Conservation (phyloP, 2,797 vertebrate genomes). For the Ciconia nigra region DNA sequence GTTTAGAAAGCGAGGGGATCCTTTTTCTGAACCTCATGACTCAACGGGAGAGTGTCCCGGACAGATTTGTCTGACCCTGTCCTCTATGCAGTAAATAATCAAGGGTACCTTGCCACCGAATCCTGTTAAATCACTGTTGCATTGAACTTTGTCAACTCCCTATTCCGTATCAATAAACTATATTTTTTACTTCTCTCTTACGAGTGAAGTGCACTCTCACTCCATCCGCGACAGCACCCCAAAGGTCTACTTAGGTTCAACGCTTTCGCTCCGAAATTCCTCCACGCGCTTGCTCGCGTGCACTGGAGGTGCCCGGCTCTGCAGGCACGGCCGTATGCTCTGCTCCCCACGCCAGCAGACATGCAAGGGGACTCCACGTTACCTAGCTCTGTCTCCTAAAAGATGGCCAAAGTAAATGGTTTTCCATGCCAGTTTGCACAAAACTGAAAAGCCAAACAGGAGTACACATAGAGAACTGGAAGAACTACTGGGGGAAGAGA, state of each 20-base stretch:
- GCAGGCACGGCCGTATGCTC: neutral
- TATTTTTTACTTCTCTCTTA: too few species aligned
- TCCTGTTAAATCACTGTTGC: too few species aligned
- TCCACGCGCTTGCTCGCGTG: rapidly evolving
- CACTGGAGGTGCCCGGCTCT: neutral
- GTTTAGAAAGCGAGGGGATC: too few species aligned
- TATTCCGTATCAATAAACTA: too few species aligned
- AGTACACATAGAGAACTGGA: rapidly evolving
- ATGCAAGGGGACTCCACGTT: rapidly evolving
- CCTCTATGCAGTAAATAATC: too few species aligned
- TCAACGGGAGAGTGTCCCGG: too few species aligned
- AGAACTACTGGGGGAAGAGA: neutral
- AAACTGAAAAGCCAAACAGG: neutral
- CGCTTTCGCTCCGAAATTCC: neutral
- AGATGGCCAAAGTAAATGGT: neutral
- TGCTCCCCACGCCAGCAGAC: neutral
- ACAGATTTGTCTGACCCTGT: too few species aligned
- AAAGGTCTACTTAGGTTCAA: rapidly evolving
- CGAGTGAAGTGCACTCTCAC: too few species aligned
- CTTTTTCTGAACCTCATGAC: too few species aligned
- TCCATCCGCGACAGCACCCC: neutral
- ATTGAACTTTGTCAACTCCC: too few species aligned
- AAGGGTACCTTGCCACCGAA: too few species aligned
- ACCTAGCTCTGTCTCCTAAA: neutral
- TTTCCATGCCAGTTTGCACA: neutral